Evolutionary conservation across 2,797 vertebrate species (phyloP), one percentile per base, ranked within the genome.

Genomic region (Myotis findleyi): DNA sequence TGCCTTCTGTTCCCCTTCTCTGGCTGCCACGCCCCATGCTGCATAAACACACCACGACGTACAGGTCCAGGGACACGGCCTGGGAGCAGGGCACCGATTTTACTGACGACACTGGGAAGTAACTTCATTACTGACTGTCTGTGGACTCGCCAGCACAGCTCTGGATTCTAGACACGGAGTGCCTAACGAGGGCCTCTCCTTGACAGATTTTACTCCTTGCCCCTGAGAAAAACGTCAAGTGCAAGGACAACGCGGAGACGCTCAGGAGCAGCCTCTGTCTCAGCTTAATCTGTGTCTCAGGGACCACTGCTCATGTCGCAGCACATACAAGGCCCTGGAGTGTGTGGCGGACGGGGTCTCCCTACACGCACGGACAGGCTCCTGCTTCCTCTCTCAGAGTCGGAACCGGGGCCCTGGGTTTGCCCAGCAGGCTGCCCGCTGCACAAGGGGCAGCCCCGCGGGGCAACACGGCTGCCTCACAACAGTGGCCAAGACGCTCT

Each of bases 371-470:
- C 49, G 6, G 38, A 18, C 41, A 4, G 1, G 2, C 1, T 21
- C n/a, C 64, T 0, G 16, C 20, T 30, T 47, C 41, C 30, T 16
- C 23, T 73, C 9, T 16, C 47, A 16, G 27, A 83, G 21, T 49
- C 81, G 20, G 62, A n/a, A 5, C 14, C 59, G 4, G 21, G n/a
- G 12, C 62, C 69, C 9, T 11, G 72, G n/a, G 5, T n/a, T 25
- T 69, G 30, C 64, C 21, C 36, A 18, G 25, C 2, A 7, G 33
- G 30, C 33, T 3, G 1, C 17, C 59, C 55, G 3, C 0, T 17
- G 33, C 10, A 23, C 47, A 1, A 51, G 55, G 68, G 27, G 5
- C 0, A 5, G 13, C 25, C 73, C 41, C 20, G 0, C 5, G 0
- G 33, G 41, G 21, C 68, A 80, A 12, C 0, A 23, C 1, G 2